Conservation (phyloP, 2,888 invertebrate species). For the Celastrina argiolus region DNA sequence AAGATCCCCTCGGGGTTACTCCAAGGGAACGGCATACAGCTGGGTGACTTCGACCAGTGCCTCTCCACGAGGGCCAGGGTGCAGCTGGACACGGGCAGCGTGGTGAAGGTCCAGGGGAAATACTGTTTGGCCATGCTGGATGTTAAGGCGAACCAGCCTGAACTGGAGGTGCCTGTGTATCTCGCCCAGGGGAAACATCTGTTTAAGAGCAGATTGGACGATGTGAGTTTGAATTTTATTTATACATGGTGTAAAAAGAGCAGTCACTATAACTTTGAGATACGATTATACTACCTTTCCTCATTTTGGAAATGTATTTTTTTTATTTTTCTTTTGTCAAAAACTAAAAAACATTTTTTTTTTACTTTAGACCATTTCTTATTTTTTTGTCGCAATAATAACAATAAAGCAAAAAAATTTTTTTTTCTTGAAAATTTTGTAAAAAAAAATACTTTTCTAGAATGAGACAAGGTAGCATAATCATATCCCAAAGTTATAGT, state of each 20-base stretch:
- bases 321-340: no score
- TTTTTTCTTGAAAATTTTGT: no score
- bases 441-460: no score
- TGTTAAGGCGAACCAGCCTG: conserved; percentile 75
- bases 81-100: conserved; percentile 75
- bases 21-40: conserved; percentile 83
- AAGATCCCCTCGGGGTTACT: conserved; percentile 83
- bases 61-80: conserved; percentile 79
- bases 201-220: conserved; percentile 80
- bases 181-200: conserved; percentile 81
- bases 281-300: no score
- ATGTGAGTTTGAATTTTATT: conserved; percentile 63
- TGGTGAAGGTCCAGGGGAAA: conserved; percentile 81
- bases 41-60: conserved; percentile 85
- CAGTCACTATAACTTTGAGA: no score
- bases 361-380: no score
- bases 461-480: no score
- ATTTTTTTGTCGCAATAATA: no score
- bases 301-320: no score
- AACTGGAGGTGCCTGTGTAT: conserved; percentile 80
- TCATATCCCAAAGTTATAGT: no score
- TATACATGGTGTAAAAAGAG: not conserved
- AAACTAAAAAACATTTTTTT: no score
- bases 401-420: no score
- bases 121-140: conserved; percentile 83